Conservation (phyloP, 2,797 vertebrate genomes). For the Huso huso region DNA sequence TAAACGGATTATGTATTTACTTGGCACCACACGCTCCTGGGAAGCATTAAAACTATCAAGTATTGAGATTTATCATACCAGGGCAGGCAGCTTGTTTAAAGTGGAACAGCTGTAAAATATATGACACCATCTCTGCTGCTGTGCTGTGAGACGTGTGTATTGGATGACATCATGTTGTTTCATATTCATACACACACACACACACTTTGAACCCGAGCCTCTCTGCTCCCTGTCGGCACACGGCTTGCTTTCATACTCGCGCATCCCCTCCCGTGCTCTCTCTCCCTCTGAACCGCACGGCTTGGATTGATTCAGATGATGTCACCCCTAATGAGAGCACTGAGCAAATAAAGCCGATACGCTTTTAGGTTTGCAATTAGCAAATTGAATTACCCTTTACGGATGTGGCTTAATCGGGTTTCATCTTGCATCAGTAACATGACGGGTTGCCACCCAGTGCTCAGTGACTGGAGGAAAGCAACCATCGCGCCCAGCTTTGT, state of each 20-base stretch:
- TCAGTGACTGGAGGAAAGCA: no score
- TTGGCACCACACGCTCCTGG: constrained; percentile 26
- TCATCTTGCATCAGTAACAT: no score
- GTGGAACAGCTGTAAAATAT: neutral
- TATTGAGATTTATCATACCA: constrained; percentile 9
- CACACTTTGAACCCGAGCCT: neutral
- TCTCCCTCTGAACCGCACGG: neutral
- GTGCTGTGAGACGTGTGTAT: neutral
- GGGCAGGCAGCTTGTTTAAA: neutral
- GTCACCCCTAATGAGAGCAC: no score
- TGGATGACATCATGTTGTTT: neutral
- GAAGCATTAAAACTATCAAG: constrained; percentile 18
- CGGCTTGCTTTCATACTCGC: no score
- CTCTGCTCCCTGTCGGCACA: neutral
- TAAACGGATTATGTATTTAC: constrained; percentile 14
- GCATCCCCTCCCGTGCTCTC: neutral
- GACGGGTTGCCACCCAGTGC: no score
- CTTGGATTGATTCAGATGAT: no score
- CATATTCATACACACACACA: neutral
- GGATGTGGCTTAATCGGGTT: no score
- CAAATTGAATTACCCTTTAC: no score
- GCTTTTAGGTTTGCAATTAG: no score
- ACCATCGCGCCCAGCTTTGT: no score
- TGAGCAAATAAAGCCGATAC: no score
- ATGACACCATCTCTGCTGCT: neutral